Conservation (phyloP, 2,797 vertebrate genomes). For the Potorous gilbertii region DNA sequence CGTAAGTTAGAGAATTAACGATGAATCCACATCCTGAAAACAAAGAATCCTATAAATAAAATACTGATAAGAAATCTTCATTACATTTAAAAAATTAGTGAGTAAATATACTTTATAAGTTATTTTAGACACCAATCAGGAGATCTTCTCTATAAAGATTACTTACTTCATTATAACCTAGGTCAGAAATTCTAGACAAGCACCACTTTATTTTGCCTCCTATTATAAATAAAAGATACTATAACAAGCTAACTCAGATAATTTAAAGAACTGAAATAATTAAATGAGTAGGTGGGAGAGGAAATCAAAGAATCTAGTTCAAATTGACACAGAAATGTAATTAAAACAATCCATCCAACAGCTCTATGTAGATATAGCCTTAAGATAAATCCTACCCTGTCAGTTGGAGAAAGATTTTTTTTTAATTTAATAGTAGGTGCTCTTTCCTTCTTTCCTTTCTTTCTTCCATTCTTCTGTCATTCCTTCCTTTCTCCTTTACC, state of each 20-base stretch:
- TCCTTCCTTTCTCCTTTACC: neutral
- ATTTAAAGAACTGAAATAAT: neutral
- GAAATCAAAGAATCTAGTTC: neutral
- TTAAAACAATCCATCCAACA: neutral
- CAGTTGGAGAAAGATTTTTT: neutral
- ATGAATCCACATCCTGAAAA: neutral
- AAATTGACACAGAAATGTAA: neutral
- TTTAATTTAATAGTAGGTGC: neutral
- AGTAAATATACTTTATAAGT: neutral
- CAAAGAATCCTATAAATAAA: neutral
- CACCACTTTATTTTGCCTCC: neutral
- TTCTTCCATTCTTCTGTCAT: neutral
- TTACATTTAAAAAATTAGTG: neutral
- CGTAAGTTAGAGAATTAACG: neutral
- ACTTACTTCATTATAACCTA: neutral
- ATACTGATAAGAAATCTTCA: neutral
- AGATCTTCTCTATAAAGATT: neutral
- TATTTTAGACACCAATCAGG: neutral
- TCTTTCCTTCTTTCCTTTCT: neutral
- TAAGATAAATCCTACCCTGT: neutral
- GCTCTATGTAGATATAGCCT: neutral
- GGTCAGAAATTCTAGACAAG: neutral
- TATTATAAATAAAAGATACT: neutral
- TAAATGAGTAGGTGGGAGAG: neutral
- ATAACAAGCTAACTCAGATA: neutral